Evolutionary conservation across 2,888 invertebrate genomes (phyloP), one percentile per base, ranked within the genome.

Genomic region (Rhingia campestris): DNA sequence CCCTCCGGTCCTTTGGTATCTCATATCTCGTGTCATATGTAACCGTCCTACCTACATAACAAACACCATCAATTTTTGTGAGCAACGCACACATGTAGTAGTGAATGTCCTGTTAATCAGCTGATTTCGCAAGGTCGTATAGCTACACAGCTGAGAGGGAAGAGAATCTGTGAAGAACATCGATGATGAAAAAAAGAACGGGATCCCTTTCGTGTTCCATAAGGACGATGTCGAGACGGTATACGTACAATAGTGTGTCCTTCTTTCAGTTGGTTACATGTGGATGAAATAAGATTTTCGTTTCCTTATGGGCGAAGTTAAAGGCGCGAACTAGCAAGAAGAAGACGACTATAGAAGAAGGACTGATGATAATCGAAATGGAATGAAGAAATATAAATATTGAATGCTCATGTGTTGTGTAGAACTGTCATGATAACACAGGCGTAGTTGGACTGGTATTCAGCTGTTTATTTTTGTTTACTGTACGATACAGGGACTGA

Each of bases 51-150:
- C 22, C 22, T 22, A 22, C 22, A 56, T 54, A 41, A 49, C 41
- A 59, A 56, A 61, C 72, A 72, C 66, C 61, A 77, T 49, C 66
- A 61, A 12, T 41, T 9, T 12, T 47, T 72, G 53, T 56, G 49
- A 22, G 22, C 22, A 22, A 22, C 22, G 22, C 69, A 45, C 45
- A 45, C 12, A 41, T 45, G 70, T 59, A 32, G 47, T 74, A 32
- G 74, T 84, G 74, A 75, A 70, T 80, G 84, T 84, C 84, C 84
- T 84, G 80, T 75, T 80, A 70, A 80, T 84, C 84, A 84, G 84
- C 84, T 84, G 84, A 75, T 84, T 79, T 70, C 41, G 74, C 84
- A 84, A 84, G 84, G 84, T 84, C 84, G 74, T 43, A 43, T 59
- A 49, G 7, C 69, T 53, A 45, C 81, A 74, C 84, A 80, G 84